Evolutionary conservation across 2,797 vertebrate genomes (phyloP), one percentile per base, ranked within the genome.

Genomic region (Rhynchotus rufescens): DNA sequence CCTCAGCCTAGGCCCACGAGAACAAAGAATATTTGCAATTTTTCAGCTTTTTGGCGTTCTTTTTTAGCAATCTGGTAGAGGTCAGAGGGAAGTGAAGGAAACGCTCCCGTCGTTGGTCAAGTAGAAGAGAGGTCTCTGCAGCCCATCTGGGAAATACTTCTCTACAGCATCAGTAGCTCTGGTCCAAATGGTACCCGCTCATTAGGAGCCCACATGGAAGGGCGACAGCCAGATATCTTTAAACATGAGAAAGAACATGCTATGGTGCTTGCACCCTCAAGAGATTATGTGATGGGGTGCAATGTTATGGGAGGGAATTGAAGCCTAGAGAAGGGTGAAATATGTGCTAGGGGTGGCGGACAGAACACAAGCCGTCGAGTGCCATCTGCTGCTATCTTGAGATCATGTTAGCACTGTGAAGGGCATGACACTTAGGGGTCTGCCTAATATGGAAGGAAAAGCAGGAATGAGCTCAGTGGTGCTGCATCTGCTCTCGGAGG

Each of bases 371-470:
- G 93, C 83, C 40, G 2, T 92, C 25, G 93, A 95, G 93, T 95
- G 93, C 94, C 94, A 95, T 95, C 94, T 96, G 93, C 94, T 95
- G 94, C 95, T 94, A 88, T 93, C 91, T 88, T 86, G 77, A 93
- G 92, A 95, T 92, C 92, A 91, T 89, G 92, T 95, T 94, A 95
- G 93, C 78, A 84, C 91, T 71, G 91, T 1, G 20, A 93, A 91
- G 91, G 94, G 85, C 89, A 81, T 1, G n/a, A 95, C 89, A 67
- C 87, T 92, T 92, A 92, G 83, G 92, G 95, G 87, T 95, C 93
- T 95, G 90, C 94, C 95, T 96, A 95, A 95, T 95, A 95, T 87
- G 92, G 95, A 93, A 95, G 92, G 94, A 92, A 95, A 96, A 95
- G 52, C 64, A 93, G 82, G 82, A 92, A 86, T 90, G 93, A 95